Evolutionary conservation across 2,888 invertebrate species (phyloP).

Genomic region (Autographa pulchrina): DNA sequence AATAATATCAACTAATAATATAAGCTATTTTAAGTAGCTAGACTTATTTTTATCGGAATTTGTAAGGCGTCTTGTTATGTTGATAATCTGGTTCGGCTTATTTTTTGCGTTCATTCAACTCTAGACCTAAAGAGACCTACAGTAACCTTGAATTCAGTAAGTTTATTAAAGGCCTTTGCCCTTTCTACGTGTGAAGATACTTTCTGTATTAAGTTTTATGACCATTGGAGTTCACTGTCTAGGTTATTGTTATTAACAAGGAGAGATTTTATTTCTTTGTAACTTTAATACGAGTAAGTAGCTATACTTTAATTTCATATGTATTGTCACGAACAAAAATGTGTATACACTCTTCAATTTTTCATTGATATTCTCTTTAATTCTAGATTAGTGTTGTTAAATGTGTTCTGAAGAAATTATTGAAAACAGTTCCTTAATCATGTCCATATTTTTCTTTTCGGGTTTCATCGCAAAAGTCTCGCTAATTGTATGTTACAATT

Average conservation of each 20-base stretch:
- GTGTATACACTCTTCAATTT: no score
- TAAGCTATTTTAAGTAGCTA: background rate
- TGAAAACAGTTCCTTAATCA: no score
- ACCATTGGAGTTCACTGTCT: background rate
- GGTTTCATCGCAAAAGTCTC: no score
- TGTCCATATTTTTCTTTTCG: no score
- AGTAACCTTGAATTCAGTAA: slow-evolving; percentile 2
- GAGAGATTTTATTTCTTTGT: no score
- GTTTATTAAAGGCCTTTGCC: background rate
- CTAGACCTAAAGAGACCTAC: slow-evolving; percentile 8
- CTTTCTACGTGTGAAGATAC: background rate
- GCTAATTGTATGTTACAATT: no score
- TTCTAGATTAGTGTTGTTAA: no score
- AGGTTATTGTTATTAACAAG: background rate
- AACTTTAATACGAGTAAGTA: no score
- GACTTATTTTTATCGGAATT: background rate
- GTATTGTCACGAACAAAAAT: no score
- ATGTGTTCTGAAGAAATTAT: no score
- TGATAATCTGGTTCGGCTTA: background rate
- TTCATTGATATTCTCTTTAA: no score
- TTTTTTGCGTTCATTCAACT: slow-evolving; percentile 7
- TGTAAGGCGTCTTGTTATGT: background rate
- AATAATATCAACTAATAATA: background rate
- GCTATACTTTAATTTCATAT: no score
- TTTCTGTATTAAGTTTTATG: background rate